Percentiles rank a stretch among this genome's conserved stretches.
phyloP scores from a whole-genome alignment of 2,888 invertebrate genomes.

The Hymenopus coronatus region DNA sequence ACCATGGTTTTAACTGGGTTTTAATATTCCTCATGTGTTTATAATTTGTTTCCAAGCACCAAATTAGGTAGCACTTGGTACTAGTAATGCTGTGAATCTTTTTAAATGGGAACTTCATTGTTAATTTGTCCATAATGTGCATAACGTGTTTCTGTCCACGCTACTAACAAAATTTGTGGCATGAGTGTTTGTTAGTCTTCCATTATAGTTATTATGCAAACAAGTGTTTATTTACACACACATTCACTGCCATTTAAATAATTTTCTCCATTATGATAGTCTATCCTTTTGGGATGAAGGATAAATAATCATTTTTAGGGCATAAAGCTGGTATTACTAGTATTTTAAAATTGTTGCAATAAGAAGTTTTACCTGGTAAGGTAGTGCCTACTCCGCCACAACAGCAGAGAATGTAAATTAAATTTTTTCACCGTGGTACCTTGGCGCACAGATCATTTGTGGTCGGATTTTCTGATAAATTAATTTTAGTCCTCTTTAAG shows the following conservation, averaged over 20 bases:
- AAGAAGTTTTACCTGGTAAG: conserved; percentile 7
- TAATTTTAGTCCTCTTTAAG: not conserved
- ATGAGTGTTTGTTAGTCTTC: conserved; percentile 27
- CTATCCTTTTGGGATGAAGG: not conserved
- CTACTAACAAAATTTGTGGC: conserved; percentile 16
- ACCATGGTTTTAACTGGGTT: conserved; percentile 12
- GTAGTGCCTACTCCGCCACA: conserved; percentile 17
- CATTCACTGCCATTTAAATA: conserved; percentile 26
- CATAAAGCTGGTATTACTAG: not conserved
- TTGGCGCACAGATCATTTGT: conserved; percentile 24
- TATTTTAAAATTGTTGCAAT: not conserved
- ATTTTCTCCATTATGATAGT: not conserved
- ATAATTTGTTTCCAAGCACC: conserved; percentile 1
- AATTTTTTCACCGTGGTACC: conserved; percentile 10
- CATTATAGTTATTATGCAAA: conserved; percentile 21
- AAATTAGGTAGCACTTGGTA: not conserved
- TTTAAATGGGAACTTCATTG: not conserved
- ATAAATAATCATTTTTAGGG: not conserved
- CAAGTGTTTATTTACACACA: conserved; percentile 5
- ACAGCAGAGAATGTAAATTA: not conserved
- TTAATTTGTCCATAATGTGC: not conserved
- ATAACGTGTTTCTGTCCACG: not conserved
- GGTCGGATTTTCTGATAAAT: conserved; percentile 7
- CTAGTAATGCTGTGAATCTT: not conserved
- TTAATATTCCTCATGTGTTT: not conserved